These are phyloP conservation scores for Cistogaster globosa DNA, from an alignment of 2,888 invertebrate species.

Conservation along the genomic window DNA sequence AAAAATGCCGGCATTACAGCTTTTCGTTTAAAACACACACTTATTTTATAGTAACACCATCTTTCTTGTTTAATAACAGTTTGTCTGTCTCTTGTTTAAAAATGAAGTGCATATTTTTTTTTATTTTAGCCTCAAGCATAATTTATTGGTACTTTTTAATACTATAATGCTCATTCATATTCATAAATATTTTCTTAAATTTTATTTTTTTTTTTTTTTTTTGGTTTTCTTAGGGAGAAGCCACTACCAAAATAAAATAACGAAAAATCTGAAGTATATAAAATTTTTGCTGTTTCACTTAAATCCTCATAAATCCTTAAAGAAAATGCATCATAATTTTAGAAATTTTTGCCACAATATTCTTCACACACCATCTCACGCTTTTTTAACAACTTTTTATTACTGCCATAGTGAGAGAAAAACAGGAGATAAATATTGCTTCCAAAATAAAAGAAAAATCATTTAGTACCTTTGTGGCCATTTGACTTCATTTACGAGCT, in stretches of 20 bases:
- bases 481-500: conserved; percentile 56
- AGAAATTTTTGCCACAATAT: neutral
- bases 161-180: conserved; percentile 71
- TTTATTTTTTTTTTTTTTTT: too few species aligned
- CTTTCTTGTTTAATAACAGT: neutral
- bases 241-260: neutral
- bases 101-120: conserved; percentile 37
- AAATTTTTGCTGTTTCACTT: conserved; percentile 52
- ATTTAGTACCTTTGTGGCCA: conserved; percentile 67
- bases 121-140: conserved; percentile 51
- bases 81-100: conserved; percentile 28
- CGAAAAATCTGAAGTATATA: conserved; percentile 20
- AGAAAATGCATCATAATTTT: conserved; percentile 71
- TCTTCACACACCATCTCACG: conserved; percentile 1
- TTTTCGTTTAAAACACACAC: neutral
- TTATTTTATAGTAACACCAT: neutral
- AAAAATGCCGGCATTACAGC: too few species aligned
- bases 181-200: conserved; percentile 68
- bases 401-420: neutral
- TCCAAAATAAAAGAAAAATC: neutral
- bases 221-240: conserved; percentile 1
- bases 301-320: conserved; percentile 77
- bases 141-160: conserved; percentile 68
- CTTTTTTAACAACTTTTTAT: conserved; percentile 21
- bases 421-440: conserved; percentile 13